Conservation (phyloP, 2,888 invertebrate species). For the Drymonia ruficornis region DNA sequence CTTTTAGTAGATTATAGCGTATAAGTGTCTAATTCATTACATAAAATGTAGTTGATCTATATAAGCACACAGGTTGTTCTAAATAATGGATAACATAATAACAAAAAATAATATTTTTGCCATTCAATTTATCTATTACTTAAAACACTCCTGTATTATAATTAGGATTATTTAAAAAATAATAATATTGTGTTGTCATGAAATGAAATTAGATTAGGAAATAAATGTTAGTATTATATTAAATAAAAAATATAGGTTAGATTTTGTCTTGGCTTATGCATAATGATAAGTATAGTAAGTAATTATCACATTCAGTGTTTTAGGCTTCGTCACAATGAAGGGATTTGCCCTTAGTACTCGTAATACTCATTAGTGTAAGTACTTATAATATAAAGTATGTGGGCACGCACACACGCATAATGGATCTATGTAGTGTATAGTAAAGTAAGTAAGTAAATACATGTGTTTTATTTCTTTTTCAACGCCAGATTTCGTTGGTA, state of each 20-base stretch:
- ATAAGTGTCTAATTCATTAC: slow-evolving; percentile 31
- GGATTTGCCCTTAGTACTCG: slow-evolving; percentile 64
- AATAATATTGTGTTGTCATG: slow-evolving; percentile 60
- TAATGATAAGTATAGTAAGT: slow-evolving; percentile 27
- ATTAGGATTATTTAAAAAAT: slow-evolving; percentile 18
- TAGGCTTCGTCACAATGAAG: slow-evolving; percentile 49
- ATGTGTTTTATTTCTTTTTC: slow-evolving; percentile 31
- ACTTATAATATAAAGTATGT: slow-evolving; percentile 39
- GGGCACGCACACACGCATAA: slow-evolving; percentile 66
- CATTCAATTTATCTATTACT: too few relatives aligned
- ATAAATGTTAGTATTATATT: slow-evolving; percentile 21
- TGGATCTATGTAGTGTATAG: slow-evolving; percentile 50
- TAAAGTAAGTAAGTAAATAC: slow-evolving; percentile 30
- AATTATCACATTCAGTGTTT: slow-evolving; percentile 75
- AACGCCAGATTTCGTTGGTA: too few relatives aligned
- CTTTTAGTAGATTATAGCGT: slow-evolving; percentile 34
- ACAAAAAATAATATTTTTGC: too few relatives aligned
- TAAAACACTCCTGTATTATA: slow-evolving; percentile 5
- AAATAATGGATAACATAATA: background rate
- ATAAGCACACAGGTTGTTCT: slow-evolving; percentile 11
- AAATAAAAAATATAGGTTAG: slow-evolving; percentile 17
- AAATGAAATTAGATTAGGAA: slow-evolving; percentile 51
- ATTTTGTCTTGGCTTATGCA: slow-evolving; percentile 49
- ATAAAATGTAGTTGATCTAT: slow-evolving; percentile 43
- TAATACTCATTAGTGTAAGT: slow-evolving; percentile 79